Percentiles rank a stretch among this genome's conserved stretches.
Conservation (phyloP, 2,888 invertebrate species). For the Platycheirus albimanus region DNA sequence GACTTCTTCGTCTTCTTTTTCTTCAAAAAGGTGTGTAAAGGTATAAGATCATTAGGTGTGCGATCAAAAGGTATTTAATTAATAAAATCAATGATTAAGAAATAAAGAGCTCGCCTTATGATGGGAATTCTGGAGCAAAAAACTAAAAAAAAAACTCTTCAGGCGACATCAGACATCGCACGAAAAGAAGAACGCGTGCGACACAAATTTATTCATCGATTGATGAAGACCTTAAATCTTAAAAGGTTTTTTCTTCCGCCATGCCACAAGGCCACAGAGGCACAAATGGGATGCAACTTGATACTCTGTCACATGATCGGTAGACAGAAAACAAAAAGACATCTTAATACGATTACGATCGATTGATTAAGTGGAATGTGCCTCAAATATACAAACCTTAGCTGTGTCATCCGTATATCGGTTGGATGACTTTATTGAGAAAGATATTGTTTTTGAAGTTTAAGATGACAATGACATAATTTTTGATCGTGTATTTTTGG, state of each 20-base stretch:
- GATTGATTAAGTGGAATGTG: conserved; percentile 58
- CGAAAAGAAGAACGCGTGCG: conserved; percentile 41
- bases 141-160: background rate
- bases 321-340: conserved; percentile 26
- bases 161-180: conserved; percentile 13
- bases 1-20: too few species aligned
- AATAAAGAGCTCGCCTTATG: conserved; percentile 24
- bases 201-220: conserved; percentile 48
- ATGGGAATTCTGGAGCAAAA: background rate
- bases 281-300: conserved; percentile 53
- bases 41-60: conserved; percentile 62
- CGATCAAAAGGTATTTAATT: conserved; percentile 70
- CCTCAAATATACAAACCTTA: too few species aligned
- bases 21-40: conserved; percentile 32
- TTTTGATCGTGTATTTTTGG: conserved; percentile 40
- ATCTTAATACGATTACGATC: conserved; percentile 47
- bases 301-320: conserved; percentile 61
- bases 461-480: conserved; percentile 67
- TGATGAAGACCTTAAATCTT: conserved; percentile 16
- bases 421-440: conserved; percentile 51
- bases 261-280: too few species aligned
- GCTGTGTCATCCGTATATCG: conserved; percentile 8
- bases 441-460: conserved; percentile 42
- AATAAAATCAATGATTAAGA: conserved; percentile 71
- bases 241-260: background rate